These are phyloP conservation scores for Pinna nobilis DNA, from an alignment of 1,140 invertebrate genomes.

Conservation along the genomic window DNA sequence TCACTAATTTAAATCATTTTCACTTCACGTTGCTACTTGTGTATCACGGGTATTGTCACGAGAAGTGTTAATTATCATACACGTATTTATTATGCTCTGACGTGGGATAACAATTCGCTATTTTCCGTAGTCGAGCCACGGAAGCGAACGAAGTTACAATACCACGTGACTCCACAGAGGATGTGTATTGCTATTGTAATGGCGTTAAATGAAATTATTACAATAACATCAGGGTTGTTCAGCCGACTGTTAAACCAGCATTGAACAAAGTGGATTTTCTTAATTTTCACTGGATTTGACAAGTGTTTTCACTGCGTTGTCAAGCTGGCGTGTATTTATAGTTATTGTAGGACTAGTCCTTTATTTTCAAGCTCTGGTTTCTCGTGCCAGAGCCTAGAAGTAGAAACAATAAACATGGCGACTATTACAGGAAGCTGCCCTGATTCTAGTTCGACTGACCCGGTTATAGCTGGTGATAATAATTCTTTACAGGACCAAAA, in stretches of 20 bases:
- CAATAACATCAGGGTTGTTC: not conserved
- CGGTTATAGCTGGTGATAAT: constrained; percentile 14
- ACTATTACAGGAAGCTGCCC: constrained; percentile 31
- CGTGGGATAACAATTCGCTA: no score
- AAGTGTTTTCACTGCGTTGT: not conserved
- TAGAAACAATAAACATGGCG: constrained; percentile 34
- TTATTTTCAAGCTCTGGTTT: constrained; percentile 23
- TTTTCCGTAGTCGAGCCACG: no score
- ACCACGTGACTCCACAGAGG: not conserved
- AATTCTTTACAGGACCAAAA: constrained; percentile 14
- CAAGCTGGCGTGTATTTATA: constrained; percentile 50
- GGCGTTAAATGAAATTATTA: not conserved
- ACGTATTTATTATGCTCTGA: no score
- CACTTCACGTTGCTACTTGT: no score
- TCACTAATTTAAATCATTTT: no score
- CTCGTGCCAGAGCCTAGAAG: constrained; percentile 28
- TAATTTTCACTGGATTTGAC: not conserved
- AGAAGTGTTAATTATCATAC: no score
- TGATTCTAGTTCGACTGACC: constrained; percentile 21
- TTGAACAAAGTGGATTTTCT: not conserved
- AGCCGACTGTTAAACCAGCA: constrained; percentile 9
- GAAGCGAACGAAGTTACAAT: no score
- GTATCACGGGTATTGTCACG: no score
- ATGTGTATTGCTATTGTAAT: constrained; percentile 28
- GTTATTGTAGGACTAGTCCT: constrained; percentile 34